phyloP scores from a whole-genome alignment of 2,113 vertebrate genomes.

The Cariama cristata region DNA sequence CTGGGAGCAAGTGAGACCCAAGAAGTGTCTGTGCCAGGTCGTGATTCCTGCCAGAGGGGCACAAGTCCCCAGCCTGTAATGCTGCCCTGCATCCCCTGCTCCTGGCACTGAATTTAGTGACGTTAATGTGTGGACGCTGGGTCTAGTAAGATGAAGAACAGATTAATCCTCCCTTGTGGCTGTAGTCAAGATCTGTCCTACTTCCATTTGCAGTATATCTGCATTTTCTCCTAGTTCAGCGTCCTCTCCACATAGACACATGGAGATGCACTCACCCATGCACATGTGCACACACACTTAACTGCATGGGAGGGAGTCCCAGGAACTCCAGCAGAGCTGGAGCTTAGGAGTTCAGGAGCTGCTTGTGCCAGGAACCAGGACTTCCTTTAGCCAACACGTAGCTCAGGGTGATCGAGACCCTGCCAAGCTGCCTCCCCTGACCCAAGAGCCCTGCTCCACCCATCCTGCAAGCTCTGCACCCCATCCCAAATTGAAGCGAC shows the following conservation, averaged over 20 bases:
- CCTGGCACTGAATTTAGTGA: background rate
- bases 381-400: background rate
- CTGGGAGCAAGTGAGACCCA: background rate
- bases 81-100: background rate
- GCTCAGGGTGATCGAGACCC: rapidly evolving
- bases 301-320: background rate
- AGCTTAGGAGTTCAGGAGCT: background rate
- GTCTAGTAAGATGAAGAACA: background rate
- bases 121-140: background rate
- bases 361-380: rapidly evolving
- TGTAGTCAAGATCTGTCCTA: background rate
- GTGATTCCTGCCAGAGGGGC: background rate
- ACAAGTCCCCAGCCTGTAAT: background rate
- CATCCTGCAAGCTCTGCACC: background rate
- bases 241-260: rapidly evolving
- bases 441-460: background rate
- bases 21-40: background rate
- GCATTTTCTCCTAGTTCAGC: background rate
- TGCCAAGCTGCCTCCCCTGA: background rate
- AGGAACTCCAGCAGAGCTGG: background rate
- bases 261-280: background rate
- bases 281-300: background rate
- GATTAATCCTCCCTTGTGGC: background rate
- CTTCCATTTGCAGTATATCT: background rate
- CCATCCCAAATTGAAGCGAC: rapidly evolving